Conservation (phyloP, 2,888 invertebrate species). For the Melipona beecheii region DNA sequence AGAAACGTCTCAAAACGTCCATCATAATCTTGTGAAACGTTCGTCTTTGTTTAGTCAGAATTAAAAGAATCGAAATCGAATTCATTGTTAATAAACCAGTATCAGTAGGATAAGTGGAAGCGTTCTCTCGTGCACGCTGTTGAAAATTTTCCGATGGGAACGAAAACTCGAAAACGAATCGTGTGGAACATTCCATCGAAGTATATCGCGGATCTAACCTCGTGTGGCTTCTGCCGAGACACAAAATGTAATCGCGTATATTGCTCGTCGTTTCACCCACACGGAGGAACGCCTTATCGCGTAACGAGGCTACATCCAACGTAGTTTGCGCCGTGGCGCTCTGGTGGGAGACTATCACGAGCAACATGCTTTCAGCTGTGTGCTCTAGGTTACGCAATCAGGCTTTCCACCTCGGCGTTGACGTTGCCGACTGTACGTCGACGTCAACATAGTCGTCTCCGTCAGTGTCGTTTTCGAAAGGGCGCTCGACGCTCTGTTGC, state of each 20-base stretch:
- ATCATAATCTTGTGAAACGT: background rate
- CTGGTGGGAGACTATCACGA: conserved; percentile 60
- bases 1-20: conserved; percentile 17
- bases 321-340: conserved; percentile 45
- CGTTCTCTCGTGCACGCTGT: too few relatives aligned
- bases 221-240: conserved; percentile 46
- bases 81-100: too few relatives aligned
- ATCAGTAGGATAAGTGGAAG: too few relatives aligned
- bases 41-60: background rate
- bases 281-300: conserved; percentile 59
- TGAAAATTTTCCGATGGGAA: background rate
- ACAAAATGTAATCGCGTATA: conserved; percentile 54
- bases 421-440: conserved; percentile 60
- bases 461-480: conserved; percentile 48
- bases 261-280: conserved; percentile 56
- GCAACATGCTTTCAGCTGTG: conserved; percentile 63
- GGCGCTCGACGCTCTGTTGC: conserved; percentile 56
- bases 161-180: background rate
- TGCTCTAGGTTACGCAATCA: conserved; percentile 67
- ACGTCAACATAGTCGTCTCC: conserved; percentile 49
- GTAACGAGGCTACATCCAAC: conserved; percentile 64
- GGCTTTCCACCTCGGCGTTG: conserved; percentile 58
- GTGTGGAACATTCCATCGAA: conserved; percentile 43
- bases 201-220: conserved; percentile 40
- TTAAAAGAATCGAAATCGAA: background rate